Base-by-base conservation (phyloP, 2,797 vertebrate species). In the Ptychobarbus kaznakovi region DNA sequence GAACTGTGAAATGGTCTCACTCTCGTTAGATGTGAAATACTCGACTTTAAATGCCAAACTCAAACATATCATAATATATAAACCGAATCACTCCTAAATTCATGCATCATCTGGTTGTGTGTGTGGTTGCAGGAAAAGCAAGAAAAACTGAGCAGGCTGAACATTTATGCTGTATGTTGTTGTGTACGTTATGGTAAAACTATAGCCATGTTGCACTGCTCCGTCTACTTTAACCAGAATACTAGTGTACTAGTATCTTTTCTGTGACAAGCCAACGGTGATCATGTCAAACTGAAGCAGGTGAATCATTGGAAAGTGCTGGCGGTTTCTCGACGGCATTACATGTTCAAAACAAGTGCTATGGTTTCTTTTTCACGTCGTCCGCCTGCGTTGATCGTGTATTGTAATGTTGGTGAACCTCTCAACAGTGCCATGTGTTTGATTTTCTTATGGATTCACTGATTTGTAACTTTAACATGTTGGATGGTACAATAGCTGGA, bases 341-440 rank as follows among this genome's bases (percentile, higher is more conserved):
- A 66, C 72, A 65, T 78, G 65, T 78, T 84, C 84, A 84, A 81
- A 46, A 80, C 83, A 86, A 89, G 83, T 86, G 83, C 84, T 89
- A 12, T 32, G 80, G 74, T 87, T 89, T 56, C 58, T 69, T 86
- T 85, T 81, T 87, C 81, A 20, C 86, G 73, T 87, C 42, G 16
- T 88, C 16, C 76, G 83, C 73, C 89, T 65, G 80, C 88, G 88
- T 75, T 76, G 86, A 84, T 83, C 89, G 84, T 90, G 90, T 93
- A 91, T 89, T 90, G 91, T 95, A 25, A 18, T 91, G 91, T 92
- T 93, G 92, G 87, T 90, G 90, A 92, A 94, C 85, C 79, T 91
- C 89, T 89, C 93, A 90, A 92, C 94, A 92, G 95, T 96, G 95
- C 95, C 95, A 95, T 91, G 84, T 86, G 83, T 86, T 81, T 91